Conservation (phyloP, 1,140 invertebrate genomes). For the Heterodera carotae region DNA sequence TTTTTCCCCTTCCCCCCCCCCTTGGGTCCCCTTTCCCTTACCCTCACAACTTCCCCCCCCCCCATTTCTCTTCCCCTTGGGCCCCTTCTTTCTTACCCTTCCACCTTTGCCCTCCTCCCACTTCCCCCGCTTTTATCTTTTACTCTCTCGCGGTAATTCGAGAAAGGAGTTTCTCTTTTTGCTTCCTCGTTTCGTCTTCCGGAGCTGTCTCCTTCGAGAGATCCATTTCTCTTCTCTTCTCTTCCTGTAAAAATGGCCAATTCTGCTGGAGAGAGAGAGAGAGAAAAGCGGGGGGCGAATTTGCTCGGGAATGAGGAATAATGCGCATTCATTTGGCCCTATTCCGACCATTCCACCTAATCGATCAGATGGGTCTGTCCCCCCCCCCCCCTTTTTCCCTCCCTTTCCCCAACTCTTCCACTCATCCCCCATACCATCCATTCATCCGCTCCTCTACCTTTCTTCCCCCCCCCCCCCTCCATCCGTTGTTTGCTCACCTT, state of each 20-base stretch:
- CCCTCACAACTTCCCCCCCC: too few species aligned
- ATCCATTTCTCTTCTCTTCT: background rate
- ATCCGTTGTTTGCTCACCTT: conserved; percentile 16
- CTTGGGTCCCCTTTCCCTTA: too few species aligned
- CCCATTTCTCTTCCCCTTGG: too few species aligned
- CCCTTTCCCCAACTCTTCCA: background rate
- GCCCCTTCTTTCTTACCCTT: background rate
- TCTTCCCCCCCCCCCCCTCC: conserved; percentile 9
- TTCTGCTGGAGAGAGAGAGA: background rate
- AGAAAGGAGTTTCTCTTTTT: background rate
- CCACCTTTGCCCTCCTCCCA: background rate
- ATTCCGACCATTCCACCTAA: background rate
- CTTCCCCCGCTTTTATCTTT: background rate
- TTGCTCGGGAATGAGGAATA: background rate
- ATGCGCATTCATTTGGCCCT: conserved; percentile 5
- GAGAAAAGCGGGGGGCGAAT: background rate
- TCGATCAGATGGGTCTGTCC: background rate
- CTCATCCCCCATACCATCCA: background rate
- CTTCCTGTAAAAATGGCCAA: background rate
- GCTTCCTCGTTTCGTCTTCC: background rate
- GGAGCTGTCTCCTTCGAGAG: background rate
- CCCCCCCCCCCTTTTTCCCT: background rate
- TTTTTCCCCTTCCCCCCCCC: too few species aligned
- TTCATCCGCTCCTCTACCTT: conserved; percentile 4
- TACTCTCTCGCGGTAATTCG: background rate